phyloP scores from a whole-genome alignment of 2,888 invertebrate genomes.

The Tortricodes alternella region DNA sequence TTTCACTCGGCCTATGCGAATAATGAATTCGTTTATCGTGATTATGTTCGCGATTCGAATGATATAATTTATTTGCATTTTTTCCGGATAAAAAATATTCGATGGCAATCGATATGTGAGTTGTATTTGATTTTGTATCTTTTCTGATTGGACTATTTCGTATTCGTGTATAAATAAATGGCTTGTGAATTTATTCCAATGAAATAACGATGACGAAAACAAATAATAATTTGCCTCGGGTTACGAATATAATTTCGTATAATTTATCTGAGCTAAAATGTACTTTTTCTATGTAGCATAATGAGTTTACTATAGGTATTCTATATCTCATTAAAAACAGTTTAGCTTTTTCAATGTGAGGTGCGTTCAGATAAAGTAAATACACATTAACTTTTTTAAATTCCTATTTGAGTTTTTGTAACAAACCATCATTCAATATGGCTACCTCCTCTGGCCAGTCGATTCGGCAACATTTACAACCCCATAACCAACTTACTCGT shows the following conservation, averaged over 20 bases:
- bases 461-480: slow-evolving; percentile 11
- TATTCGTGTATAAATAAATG: neutral
- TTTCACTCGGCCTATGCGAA: slow-evolving; percentile 37
- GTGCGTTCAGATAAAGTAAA: too few species aligned
- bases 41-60: slow-evolving; percentile 35
- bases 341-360: too few species aligned
- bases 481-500: slow-evolving; percentile 1
- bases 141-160: slow-evolving; percentile 7
- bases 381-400: too few species aligned
- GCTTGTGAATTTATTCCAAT: slow-evolving; percentile 7
- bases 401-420: too few species aligned
- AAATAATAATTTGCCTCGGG: too few species aligned
- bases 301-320: too few species aligned
- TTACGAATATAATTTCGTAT: neutral
- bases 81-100: slow-evolving; percentile 27
- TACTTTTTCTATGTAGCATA: too few species aligned
- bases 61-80: slow-evolving; percentile 35
- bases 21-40: slow-evolving; percentile 38
- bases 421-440: neutral
- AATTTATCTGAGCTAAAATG: too few species aligned
- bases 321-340: too few species aligned
- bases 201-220: neutral
- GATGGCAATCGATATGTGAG: slow-evolving; percentile 18
- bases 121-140: slow-evolving; percentile 26
- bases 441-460: neutral